These are phyloP conservation scores for Lagopus muta DNA, from an alignment of 2,113 vertebrate genomes.

Conservation along the genomic window DNA sequence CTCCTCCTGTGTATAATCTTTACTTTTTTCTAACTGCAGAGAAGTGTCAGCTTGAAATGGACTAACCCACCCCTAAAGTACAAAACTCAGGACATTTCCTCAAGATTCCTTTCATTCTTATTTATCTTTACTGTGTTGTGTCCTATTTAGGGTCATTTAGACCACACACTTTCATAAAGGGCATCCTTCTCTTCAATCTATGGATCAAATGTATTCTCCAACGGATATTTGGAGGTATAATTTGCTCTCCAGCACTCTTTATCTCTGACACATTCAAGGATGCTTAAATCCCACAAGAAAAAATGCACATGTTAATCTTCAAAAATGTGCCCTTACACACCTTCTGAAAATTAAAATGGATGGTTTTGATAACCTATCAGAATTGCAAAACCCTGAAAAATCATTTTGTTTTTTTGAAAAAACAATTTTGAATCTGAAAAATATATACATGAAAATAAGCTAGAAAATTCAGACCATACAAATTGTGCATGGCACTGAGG, in stretches of 20 bases:
- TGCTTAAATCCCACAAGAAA: conserved; percentile 32
- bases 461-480: not conserved
- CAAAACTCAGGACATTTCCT: conserved; percentile 10
- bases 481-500: not conserved
- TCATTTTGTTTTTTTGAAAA: not conserved
- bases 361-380: conserved; percentile 51
- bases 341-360: conserved; percentile 54
- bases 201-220: conserved; percentile 37
- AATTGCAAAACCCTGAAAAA: conserved; percentile 31
- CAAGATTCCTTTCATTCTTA: not conserved
- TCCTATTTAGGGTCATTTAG: conserved; percentile 9
- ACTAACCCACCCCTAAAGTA: not conserved
- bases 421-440: conserved; percentile 33
- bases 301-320: conserved; percentile 39
- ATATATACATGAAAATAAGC: not conserved
- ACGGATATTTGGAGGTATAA: not conserved
- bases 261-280: conserved; percentile 66
- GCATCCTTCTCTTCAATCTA: conserved; percentile 30
- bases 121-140: not conserved
- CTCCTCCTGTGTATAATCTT: not conserved
- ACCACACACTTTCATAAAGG: conserved; percentile 23
- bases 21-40: not conserved
- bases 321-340: conserved; percentile 43
- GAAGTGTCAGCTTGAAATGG: not conserved
- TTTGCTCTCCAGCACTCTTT: conserved; percentile 42